phyloP scores from a whole-genome alignment of 2,113 vertebrate species.

The Nycticebus coucang region DNA sequence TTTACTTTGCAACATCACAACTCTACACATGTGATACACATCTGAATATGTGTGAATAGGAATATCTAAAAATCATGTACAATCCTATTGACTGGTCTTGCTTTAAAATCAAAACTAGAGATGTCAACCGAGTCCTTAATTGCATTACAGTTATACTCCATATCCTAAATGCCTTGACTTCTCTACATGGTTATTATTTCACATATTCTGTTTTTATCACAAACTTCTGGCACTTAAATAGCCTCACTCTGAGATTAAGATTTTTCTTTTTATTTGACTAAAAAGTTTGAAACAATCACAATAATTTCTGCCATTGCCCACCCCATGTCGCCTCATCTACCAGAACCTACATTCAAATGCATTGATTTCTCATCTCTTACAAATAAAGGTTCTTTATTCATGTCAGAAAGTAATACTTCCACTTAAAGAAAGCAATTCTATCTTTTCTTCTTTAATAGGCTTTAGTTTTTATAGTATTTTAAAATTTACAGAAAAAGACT shows the following conservation, averaged over 20 bases:
- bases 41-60: neutral
- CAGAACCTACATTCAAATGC: neutral
- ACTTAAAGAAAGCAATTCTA: neutral
- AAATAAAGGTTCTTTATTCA: neutral
- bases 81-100: neutral
- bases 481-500: neutral
- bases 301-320: neutral
- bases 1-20: slow-evolving; percentile 2
- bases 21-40: neutral
- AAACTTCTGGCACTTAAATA: slow-evolving; percentile 12
- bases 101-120: slow-evolving; percentile 25
- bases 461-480: neutral
- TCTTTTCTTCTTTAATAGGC: neutral
- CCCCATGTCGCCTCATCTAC: neutral
- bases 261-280: neutral
- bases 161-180: neutral
- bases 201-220: neutral
- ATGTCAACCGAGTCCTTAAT: neutral
- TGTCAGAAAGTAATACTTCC: neutral
- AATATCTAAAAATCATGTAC: neutral
- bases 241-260: neutral
- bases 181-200: neutral
- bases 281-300: slow-evolving; percentile 35
- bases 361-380: neutral
- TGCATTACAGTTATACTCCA: neutral